These are phyloP conservation scores for Tetragonula carbonaria DNA, from an alignment of 2,888 invertebrate species.

Conservation along the genomic window DNA sequence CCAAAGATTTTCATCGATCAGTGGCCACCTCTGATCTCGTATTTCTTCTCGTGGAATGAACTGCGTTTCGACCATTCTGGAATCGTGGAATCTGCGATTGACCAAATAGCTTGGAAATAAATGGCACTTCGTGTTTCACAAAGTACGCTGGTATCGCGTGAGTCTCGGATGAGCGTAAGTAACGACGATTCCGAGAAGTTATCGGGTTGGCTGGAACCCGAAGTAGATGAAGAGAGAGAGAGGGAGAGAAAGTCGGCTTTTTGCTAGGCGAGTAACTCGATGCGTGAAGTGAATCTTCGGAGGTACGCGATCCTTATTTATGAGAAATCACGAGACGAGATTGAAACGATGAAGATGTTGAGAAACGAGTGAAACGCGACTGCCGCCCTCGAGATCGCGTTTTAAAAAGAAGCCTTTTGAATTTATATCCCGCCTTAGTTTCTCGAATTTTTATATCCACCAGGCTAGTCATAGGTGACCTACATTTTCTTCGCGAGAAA, in stretches of 20 bases:
- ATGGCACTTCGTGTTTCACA: conserved; percentile 12
- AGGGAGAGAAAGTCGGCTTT: not conserved
- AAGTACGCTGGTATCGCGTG: conserved; percentile 14
- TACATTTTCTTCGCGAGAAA: no score
- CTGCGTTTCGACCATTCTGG: conserved; percentile 15
- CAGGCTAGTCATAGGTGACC: no score
- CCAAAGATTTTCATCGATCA: no score
- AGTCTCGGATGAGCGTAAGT: not conserved
- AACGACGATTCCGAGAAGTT: conserved; percentile 4
- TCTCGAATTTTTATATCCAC: not conserved
- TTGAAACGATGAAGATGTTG: conserved; percentile 20
- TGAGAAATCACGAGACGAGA: conserved; percentile 12
- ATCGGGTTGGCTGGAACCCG: not conserved
- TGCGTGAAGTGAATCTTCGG: conserved; percentile 18
- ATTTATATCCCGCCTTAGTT: not conserved
- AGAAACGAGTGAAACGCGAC: not conserved
- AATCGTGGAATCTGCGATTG: no score
- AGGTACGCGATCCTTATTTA: conserved; percentile 16
- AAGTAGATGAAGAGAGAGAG: not conserved
- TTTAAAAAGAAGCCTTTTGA: not conserved
- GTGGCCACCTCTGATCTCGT: not conserved
- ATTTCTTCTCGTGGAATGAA: conserved; percentile 30
- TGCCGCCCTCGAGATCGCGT: not conserved
- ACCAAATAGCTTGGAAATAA: conserved; percentile 44
- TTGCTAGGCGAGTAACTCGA: conserved; percentile 7